Evolutionary conservation across 2,888 invertebrate genomes (phyloP), one percentile per base, ranked within the genome.

Genomic region (Apodemia mormo): DNA sequence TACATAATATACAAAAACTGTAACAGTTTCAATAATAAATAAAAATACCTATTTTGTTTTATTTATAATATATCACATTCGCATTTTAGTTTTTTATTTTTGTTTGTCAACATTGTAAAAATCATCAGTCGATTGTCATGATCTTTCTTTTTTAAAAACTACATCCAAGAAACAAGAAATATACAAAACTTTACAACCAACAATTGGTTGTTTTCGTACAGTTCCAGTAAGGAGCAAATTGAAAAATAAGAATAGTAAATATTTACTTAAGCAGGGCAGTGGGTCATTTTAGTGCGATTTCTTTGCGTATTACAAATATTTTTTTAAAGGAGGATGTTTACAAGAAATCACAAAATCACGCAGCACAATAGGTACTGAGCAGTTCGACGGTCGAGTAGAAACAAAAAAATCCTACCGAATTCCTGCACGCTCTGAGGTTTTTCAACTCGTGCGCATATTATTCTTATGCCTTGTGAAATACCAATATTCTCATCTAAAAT

Each of bases 381-480:
- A 77, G 76, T 77, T 78, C 75, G 77, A 75, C 73, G 74, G 71
- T 79, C 77, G 77, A 76, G 73, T 79, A 73, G 73, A 77, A 76
- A 80, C 71, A 80, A 78, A 81, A 79, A 78, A 78, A 76, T 73
- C 71, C 74, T 76, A 74, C 77, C 80, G 77, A 84, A 88, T 88
- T 86, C 86, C 83, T 82, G 79, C 87, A 87, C 87, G 85, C 78
- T 75, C 76, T 65, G 72, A 85, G 87, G 85, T 83, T 83, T 84
- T 84, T 87, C 77, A 85, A 85, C 87, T 82, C 83, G 65, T 66
- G 71, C 73, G 71, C 75, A 75, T 66, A 70, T 67, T 68, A 65
- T 65, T 65, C 30, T 29, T 52, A 49, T 49, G 66, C 29, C 54
- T 54, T 49, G 54, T 52, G 33, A 52, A 30, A 67, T 52, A 67